These are phyloP conservation scores for Cataglyphis cursor DNA, from an alignment of 2,888 invertebrate species.

Conservation along the genomic window DNA sequence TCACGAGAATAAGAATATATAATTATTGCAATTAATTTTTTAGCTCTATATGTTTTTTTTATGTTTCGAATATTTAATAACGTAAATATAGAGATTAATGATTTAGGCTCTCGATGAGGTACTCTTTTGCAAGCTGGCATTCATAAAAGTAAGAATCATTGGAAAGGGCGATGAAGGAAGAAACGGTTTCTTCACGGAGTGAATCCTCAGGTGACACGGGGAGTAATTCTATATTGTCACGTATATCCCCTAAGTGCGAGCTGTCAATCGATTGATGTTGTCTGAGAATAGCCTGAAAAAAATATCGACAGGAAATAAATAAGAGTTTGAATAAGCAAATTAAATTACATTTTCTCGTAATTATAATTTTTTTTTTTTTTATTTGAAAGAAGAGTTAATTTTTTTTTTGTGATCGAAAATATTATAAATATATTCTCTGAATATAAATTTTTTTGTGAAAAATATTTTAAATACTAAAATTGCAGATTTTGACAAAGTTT, in stretches of 20 bases:
- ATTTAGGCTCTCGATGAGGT: slow-evolving; percentile 9
- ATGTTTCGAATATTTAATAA: not conserved
- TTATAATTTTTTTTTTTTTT: not conserved
- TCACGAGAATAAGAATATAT: not conserved
- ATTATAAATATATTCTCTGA: not conserved
- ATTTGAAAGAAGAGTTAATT: not conserved
- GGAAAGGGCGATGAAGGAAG: not conserved
- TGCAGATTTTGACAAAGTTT: not conserved
- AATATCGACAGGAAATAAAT: not conserved
- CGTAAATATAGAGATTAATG: not conserved
- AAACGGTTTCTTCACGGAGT: not conserved
- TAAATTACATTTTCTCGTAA: not conserved
- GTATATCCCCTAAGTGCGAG: not conserved
- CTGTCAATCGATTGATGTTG: slow-evolving; percentile 52
- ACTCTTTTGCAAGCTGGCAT: not conserved
- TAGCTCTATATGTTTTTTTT: not conserved
- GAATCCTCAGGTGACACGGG: slow-evolving; percentile 52
- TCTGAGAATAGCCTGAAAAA: slow-evolving; percentile 59
- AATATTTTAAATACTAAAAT: not conserved
- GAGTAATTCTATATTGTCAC: not conserved
- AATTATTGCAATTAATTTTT: not conserved
- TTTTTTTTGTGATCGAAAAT: slow-evolving; percentile 2
- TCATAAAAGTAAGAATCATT: not conserved
- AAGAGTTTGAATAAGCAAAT: not conserved
- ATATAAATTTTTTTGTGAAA: not conserved